Conservation (phyloP, 2,113 vertebrate genomes). For the Fregetta grallaria region DNA sequence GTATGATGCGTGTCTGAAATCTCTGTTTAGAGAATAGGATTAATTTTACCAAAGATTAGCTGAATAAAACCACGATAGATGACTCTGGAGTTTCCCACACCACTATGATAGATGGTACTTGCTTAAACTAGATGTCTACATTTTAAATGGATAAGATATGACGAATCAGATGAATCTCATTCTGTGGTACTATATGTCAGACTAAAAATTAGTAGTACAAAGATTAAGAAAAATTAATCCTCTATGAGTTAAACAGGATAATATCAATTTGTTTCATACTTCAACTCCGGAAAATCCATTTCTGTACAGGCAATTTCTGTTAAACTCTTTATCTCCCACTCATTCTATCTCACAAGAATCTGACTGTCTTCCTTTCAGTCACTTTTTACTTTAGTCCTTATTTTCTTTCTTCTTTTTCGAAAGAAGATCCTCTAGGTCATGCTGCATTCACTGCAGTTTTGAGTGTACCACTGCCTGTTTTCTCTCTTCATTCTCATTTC, state of each 20-base stretch:
- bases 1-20: neutral
- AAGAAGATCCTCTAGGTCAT: neutral
- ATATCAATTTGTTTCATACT: neutral
- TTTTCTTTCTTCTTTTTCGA: neutral
- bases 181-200: neutral
- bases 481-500: neutral
- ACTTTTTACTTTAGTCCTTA: neutral
- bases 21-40: neutral
- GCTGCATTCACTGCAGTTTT: neutral
- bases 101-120: neutral
- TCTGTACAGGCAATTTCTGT: neutral
- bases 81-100: neutral
- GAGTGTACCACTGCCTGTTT: neutral
- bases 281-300: neutral
- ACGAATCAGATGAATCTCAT: neutral
- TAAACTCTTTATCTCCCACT: neutral
- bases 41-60: neutral
- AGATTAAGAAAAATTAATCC: neutral
- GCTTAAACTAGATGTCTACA: neutral
- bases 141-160: neutral
- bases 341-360: neutral
- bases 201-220: neutral
- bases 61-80: neutral
- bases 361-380: neutral
- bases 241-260: neutral